Evolutionary conservation across 2,797 vertebrate genomes (phyloP).

Genomic region (Melanotaenia nigrans): DNA sequence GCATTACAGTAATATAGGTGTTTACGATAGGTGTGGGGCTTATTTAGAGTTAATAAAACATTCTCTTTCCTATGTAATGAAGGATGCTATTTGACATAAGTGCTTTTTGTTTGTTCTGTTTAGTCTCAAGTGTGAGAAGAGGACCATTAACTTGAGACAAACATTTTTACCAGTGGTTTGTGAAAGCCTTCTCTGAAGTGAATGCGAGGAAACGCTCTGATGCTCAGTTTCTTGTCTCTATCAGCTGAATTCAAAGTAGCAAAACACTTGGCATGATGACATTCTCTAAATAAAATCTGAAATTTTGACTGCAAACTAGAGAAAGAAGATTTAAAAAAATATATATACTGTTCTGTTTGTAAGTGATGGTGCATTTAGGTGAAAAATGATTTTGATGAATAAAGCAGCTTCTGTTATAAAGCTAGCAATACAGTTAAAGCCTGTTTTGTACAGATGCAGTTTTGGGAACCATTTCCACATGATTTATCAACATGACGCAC

Average conservation of each 20-base stretch:
- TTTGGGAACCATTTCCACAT: not conserved
- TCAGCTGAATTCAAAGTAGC: conserved; percentile 22
- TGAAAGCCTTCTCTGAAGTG: conserved; percentile 80
- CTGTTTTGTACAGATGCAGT: not conserved
- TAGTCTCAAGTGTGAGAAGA: conserved; percentile 81
- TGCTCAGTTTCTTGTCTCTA: conserved; percentile 34
- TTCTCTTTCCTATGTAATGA: conserved; percentile 81
- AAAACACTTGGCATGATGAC: not conserved
- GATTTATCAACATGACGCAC: conserved; percentile 17
- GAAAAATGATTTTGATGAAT: conserved; percentile 5
- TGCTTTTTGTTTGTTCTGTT: conserved; percentile 85
- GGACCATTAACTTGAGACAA: conserved; percentile 83
- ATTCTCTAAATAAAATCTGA: not conserved
- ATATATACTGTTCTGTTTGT: not conserved
- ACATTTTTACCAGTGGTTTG: conserved; percentile 84
- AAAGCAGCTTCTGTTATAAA: not conserved
- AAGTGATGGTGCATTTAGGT: not conserved
- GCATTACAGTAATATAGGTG: conserved; percentile 83
- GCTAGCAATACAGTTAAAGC: not conserved
- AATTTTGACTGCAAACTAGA: not conserved
- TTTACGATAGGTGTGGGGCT: conserved; percentile 84
- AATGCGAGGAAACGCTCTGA: conserved; percentile 49
- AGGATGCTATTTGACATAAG: conserved; percentile 81
- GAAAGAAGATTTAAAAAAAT: not conserved
- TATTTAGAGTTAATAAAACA: conserved; percentile 83